Evolutionary conservation across 2,888 invertebrate genomes (phyloP).

Genomic region (Teleiodes luculella): DNA sequence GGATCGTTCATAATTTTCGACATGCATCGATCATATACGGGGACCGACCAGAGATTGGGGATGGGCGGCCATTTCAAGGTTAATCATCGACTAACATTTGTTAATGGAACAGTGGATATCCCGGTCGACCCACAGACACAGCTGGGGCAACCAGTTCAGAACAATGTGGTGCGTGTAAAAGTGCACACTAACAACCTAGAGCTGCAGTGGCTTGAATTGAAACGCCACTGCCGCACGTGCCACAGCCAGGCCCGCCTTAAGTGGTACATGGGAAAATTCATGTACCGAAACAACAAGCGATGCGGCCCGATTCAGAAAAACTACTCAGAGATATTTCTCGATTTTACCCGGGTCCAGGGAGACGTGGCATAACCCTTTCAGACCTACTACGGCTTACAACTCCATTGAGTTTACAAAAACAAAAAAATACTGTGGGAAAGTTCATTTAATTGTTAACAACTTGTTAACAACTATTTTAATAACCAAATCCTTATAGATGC

Average conservation of each 20-base stretch:
- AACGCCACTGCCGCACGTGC: constrained; percentile 23
- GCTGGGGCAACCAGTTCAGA: neutral
- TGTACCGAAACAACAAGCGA: constrained; percentile 26
- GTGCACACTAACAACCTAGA: constrained; percentile 13
- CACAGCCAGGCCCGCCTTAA: constrained; percentile 16
- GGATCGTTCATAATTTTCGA: too few species aligned
- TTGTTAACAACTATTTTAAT: too few species aligned
- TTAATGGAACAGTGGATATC: constrained; percentile 9
- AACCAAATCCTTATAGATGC: too few species aligned
- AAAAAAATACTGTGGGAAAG: too few species aligned
- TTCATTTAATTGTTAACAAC: too few species aligned
- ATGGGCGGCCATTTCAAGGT: constrained; percentile 9
- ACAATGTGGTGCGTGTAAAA: constrained; percentile 3
- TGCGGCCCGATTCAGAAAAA: constrained; percentile 20
- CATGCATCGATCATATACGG: constrained; percentile 6
- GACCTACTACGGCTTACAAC: too few species aligned
- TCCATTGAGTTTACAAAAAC: too few species aligned
- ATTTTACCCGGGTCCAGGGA: neutral
- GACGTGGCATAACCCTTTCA: neutral
- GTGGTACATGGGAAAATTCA: constrained; percentile 27
- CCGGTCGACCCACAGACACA: constrained; percentile 12
- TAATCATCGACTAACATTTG: constrained; percentile 10
- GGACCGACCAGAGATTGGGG: constrained; percentile 6
- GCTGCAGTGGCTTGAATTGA: constrained; percentile 20
- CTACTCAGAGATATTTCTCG: neutral